Evolutionary conservation across 2,888 invertebrate species (phyloP).

Genomic region (Drosophila anomelani): DNA sequence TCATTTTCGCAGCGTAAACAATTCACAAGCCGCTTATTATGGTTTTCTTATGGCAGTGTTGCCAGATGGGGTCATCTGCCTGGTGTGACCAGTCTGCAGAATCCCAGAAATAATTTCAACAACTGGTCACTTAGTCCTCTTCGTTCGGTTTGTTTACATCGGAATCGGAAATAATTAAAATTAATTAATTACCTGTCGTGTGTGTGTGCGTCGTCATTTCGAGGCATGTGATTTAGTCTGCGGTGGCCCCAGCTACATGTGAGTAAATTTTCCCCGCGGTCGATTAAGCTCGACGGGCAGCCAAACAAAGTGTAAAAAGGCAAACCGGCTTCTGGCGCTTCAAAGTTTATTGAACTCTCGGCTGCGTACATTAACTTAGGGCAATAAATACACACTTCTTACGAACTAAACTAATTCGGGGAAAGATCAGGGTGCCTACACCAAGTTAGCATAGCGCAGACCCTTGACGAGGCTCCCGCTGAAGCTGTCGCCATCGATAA

Average conservation of each 20-base stretch:
- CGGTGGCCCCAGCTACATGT: constrained; percentile 8
- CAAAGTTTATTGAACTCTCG: constrained; percentile 77
- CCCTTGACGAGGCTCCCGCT: constrained; percentile 83
- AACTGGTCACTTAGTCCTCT: constrained; percentile 2
- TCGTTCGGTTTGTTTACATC: constrained; percentile 26
- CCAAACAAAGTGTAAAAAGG: constrained; percentile 37
- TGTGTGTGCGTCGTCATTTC: constrained; percentile 1
- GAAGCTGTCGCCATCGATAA: constrained; percentile 76
- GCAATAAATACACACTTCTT: constrained; percentile 66
- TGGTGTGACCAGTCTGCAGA: neutral
- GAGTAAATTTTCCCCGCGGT: constrained; percentile 1
- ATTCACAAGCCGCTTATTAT: constrained; percentile 2
- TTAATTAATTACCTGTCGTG: neutral
- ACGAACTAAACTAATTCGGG: constrained; percentile 34
- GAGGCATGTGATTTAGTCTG: constrained; percentile 14
- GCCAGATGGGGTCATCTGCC: neutral
- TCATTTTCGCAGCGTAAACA: constrained; percentile 62
- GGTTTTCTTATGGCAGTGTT: neutral
- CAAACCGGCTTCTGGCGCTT: constrained; percentile 63
- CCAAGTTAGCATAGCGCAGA: constrained; percentile 80
- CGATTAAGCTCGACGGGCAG: constrained; percentile 1
- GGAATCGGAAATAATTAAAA: constrained; percentile 11
- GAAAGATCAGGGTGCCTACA: constrained; percentile 52
- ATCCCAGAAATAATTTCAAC: rapidly evolving
- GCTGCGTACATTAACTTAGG: constrained; percentile 62